A percentile compares a stretch with the other conserved stretches of the same genome.
Conservation (phyloP, 1,140 invertebrate genomes). For the Ips typographus region DNA sequence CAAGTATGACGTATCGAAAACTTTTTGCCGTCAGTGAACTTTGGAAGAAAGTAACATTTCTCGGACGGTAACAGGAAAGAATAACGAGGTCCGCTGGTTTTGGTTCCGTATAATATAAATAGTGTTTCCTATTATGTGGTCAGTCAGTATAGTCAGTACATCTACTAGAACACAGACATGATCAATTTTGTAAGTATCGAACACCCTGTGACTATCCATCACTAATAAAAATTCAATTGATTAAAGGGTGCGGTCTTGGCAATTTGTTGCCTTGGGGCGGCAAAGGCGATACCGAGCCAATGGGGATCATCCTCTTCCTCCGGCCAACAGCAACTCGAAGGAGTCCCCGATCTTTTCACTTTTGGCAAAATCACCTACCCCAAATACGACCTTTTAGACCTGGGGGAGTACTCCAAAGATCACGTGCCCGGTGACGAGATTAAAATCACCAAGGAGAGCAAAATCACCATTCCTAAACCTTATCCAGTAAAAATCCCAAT, state of each 20-base stretch:
- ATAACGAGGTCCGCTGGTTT: slow-evolving; percentile 15
- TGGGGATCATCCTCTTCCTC: slow-evolving; percentile 22
- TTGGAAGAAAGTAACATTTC: slow-evolving; percentile 37
- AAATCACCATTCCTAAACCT: slow-evolving; percentile 43
- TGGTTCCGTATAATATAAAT: slow-evolving; percentile 37
- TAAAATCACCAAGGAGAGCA: slow-evolving; percentile 40
- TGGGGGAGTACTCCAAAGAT: slow-evolving; percentile 42
- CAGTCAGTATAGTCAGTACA: slow-evolving; percentile 30
- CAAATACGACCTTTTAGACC: slow-evolving; percentile 41
- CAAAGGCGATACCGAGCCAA: slow-evolving; percentile 36
- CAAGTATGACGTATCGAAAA: slow-evolving; percentile 21
- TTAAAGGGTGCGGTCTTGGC: slow-evolving; percentile 33
- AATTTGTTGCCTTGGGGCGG: slow-evolving; percentile 39
- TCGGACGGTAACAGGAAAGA: slow-evolving; percentile 34
- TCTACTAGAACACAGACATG: slow-evolving; percentile 26
- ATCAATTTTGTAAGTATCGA: slow-evolving; percentile 34
- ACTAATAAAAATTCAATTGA: not conserved
- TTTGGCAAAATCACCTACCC: slow-evolving; percentile 42
- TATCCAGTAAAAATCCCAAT: slow-evolving; percentile 47
- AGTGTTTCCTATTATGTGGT: slow-evolving; percentile 28
- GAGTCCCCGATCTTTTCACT: slow-evolving; percentile 40
- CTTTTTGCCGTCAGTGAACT: slow-evolving; percentile 24
- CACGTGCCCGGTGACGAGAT: slow-evolving; percentile 42
- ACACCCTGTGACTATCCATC: not conserved
- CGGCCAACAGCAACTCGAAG: slow-evolving; percentile 33